Evolutionary conservation across 2,888 invertebrate species (phyloP).

Genomic region (Cosmia pyralina): DNA sequence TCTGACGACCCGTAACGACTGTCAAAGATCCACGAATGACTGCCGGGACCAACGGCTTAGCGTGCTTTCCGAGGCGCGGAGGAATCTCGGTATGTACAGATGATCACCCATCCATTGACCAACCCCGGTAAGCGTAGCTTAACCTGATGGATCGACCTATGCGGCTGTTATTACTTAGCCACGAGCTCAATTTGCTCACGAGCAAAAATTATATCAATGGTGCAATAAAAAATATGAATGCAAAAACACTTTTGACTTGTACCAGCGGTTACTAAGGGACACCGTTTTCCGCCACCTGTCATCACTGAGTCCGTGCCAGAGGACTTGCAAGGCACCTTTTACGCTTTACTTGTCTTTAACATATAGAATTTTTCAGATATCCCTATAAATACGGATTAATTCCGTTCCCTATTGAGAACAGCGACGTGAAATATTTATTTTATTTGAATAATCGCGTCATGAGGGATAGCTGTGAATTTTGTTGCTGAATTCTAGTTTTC

Average conservation of each 20-base stretch:
- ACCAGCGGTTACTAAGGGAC: constrained; percentile 50
- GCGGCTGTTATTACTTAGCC: too few relatives aligned
- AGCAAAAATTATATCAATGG: not conserved
- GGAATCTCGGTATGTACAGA: too few relatives aligned
- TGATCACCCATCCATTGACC: too few relatives aligned
- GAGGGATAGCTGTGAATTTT: constrained; percentile 21
- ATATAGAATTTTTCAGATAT: constrained; percentile 73
- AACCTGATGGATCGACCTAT: too few relatives aligned
- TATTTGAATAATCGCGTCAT: constrained; percentile 56
- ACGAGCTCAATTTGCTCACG: too few relatives aligned
- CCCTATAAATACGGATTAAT: constrained; percentile 50
- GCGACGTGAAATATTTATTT: constrained; percentile 22
- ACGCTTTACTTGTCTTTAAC: constrained; percentile 78
- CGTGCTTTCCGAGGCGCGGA: too few relatives aligned
- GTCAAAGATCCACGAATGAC: too few relatives aligned
- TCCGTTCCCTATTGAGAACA: constrained; percentile 12
- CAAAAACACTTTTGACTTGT: constrained; percentile 55
- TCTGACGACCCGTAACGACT: too few relatives aligned
- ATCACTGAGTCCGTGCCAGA: constrained; percentile 64
- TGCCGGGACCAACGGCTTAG: too few relatives aligned
- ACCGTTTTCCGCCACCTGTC: constrained; percentile 69
- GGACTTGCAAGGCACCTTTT: constrained; percentile 74
- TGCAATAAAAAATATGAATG: constrained; percentile 5
- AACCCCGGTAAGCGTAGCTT: too few relatives aligned
- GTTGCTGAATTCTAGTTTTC: not conserved